Base-by-base conservation (phyloP, 2,888 invertebrate species). In the Cantharis rustica region DNA sequence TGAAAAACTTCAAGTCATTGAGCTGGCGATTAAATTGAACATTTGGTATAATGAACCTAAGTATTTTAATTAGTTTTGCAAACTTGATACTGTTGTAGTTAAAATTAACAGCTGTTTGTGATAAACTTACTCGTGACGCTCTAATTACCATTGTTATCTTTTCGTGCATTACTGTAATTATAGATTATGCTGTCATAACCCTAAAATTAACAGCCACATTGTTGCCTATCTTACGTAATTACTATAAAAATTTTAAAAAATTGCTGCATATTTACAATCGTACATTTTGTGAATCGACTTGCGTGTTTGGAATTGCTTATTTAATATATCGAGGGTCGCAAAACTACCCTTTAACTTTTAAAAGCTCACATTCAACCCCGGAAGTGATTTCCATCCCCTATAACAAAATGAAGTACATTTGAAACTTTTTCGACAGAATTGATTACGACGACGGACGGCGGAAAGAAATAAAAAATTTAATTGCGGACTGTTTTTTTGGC, bases 101-200 rank as follows among this genome's bases (percentile, higher is more conserved):
- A 47, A 47, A 47, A 47, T 47, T 47, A 47, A 47, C 47, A 47
- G 47, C 47, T 47, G 47, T 47, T 47, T 47, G 47, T 47, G 47
- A 47, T 47, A 47, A n/a, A 47, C 47, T 47, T 47, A 23, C 23
- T 66, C 64, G 64, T 66, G 64, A 66, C 23, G 64, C n/a, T 66
- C 64, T 66, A 66, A 66, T 66, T 66, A 66, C 64, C 17, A 66
- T 66, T 66, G 64, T 66, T 66, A 66, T 66, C 23, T 66, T 66
- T 66, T 66, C 64, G 64, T 66, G 64, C 64, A 66, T 17, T 20
- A 66, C 17, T 2, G 16, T 66, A 66, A 66, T 66, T 66, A 66
- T 66, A 66, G 64, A 66, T 66, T 66, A 66, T 20, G 20, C 23
- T 20, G 23, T 66, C 64, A 23, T 66, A 66, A 66, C n/a, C 64